phyloP scores from a whole-genome alignment of 2,113 vertebrate genomes.

The Cyanocitta stelleri region DNA sequence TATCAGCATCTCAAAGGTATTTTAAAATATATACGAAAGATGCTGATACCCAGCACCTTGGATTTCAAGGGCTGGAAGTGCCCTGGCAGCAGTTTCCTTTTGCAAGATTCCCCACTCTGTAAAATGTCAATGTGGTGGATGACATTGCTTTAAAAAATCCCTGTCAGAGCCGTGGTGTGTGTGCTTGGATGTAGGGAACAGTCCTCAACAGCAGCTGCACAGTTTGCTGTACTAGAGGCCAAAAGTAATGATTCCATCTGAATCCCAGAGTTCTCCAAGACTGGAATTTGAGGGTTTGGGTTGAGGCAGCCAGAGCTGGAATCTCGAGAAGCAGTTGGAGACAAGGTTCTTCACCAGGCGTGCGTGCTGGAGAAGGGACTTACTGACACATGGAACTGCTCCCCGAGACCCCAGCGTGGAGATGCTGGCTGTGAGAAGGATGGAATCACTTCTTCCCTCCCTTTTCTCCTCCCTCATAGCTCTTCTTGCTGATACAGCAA shows the following conservation, averaged over 20 bases:
- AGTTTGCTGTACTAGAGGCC: not conserved
- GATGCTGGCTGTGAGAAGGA: not conserved
- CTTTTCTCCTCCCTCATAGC: not conserved
- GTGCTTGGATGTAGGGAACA: not conserved
- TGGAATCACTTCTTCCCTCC: not conserved
- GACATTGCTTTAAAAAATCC: not conserved
- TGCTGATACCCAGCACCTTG: not conserved
- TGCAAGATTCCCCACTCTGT: not conserved
- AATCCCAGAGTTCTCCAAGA: not conserved
- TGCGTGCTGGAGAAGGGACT: not conserved
- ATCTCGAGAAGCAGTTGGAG: not conserved
- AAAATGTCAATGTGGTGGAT: not conserved
- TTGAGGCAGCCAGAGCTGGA: not conserved
- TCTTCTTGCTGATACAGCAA: not conserved
- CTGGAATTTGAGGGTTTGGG: not conserved
- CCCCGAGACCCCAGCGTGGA: not conserved
- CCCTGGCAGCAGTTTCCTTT: not conserved
- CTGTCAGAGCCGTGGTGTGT: not conserved
- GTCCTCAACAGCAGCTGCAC: not conserved
- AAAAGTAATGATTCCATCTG: not conserved
- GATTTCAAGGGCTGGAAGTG: not conserved
- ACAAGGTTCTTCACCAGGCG: not conserved
- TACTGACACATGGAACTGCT: not conserved
- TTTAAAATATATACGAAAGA: not conserved
- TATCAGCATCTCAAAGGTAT: not conserved